Percentiles rank a stretch among this genome's conserved stretches.
phyloP scores from a whole-genome alignment of 2,888 invertebrate species.

The Oscheius sp. region DNA sequence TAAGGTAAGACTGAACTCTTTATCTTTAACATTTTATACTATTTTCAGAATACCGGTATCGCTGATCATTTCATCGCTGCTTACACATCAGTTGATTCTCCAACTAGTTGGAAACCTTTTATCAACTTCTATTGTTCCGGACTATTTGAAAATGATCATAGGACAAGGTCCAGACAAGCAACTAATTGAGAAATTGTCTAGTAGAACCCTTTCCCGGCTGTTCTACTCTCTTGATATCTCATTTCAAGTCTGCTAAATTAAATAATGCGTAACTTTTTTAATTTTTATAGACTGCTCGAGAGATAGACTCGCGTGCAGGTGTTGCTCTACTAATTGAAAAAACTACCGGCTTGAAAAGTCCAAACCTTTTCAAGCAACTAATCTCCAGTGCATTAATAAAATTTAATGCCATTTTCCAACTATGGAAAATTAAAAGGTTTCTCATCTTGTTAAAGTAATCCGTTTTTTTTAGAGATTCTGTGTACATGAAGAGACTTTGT shows the following conservation, averaged over 20 bases:
- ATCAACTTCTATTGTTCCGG: background rate
- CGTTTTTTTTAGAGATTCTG: background rate
- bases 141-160: conserved; percentile 11
- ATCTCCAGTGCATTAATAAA: conserved; percentile 25
- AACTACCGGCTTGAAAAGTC: conserved; percentile 7
- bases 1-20: conserved; percentile 13
- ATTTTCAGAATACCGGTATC: conserved; percentile 10
- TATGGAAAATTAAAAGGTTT: background rate
- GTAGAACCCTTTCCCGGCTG: background rate
- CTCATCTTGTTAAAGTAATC: too few species aligned
- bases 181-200: conserved; percentile 1
- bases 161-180: conserved; percentile 2
- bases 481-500: background rate
- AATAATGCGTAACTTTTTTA: background rate
- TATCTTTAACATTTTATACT: background rate
- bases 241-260: conserved; percentile 5
- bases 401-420: conserved; percentile 12
- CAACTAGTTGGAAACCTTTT: conserved; percentile 25
- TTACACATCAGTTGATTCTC: conserved; percentile 29
- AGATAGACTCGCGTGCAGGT: conserved; percentile 9
- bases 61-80: conserved; percentile 19
- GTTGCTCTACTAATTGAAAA: conserved; percentile 11
- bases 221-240: conserved; percentile 24
- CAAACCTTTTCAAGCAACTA: conserved; percentile 29
- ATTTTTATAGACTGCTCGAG: conserved; percentile 7